A percentile compares a stretch with the other conserved stretches of the same genome.
These are phyloP conservation scores for Oncorhynchus mykiss DNA, from an alignment of 2,113 vertebrate species.

Conservation along the genomic window DNA sequence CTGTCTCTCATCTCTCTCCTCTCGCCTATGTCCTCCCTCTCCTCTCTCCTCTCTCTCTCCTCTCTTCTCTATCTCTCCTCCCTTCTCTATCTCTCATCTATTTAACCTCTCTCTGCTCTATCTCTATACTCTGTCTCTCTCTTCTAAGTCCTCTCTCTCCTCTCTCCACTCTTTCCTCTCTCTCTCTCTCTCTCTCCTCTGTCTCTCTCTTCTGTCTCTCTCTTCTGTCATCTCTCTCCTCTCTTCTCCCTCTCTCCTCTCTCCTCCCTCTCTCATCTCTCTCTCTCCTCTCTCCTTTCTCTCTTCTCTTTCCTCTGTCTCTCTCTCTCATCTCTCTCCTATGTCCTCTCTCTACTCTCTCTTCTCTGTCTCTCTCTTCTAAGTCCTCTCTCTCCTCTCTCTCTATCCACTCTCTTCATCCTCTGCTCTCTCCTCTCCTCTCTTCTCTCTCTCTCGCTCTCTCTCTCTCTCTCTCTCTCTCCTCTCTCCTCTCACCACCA, in stretches of 20 bases:
- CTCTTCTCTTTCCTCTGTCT: too few species aligned
- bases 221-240: too few species aligned
- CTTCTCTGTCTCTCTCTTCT: too few species aligned
- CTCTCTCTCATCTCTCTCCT: slow-evolving; percentile 3
- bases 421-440: slow-evolving; percentile 1
- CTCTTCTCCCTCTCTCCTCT: too few species aligned
- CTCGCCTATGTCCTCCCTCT: too few species aligned
- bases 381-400: too few species aligned
- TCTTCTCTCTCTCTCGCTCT: slow-evolving; percentile 27
- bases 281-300: too few species aligned
- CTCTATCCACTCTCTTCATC: too few species aligned
- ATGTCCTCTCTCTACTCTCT: too few species aligned
- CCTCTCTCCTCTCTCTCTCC: too few species aligned
- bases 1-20: not conserved
- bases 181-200: not conserved
- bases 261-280: not conserved
- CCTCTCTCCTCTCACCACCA: not conserved
- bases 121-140: slow-evolving; percentile 17
- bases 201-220: slow-evolving; percentile 24
- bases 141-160: not conserved
- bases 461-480: not conserved
- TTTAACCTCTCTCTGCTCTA: slow-evolving; percentile 6
- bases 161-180: too few species aligned
- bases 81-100: not conserved
- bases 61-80: too few species aligned